Evolutionary conservation across 2,113 vertebrate species (phyloP).

Genomic region (Urocynchramus pylzowi): DNA sequence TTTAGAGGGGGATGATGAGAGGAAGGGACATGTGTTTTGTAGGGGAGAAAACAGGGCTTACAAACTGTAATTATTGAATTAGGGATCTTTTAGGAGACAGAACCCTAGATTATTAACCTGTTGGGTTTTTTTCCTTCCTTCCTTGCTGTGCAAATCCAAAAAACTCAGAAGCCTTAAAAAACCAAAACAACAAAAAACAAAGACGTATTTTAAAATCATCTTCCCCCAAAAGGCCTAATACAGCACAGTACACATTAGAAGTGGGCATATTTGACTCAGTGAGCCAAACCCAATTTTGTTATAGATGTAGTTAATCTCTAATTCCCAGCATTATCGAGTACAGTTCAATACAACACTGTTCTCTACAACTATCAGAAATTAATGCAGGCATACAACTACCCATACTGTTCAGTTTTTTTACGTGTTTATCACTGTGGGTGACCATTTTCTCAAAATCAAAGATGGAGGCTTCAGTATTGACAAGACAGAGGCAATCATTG

Average conservation of each 20-base stretch:
- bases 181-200: fast-evolving
- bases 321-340: fast-evolving
- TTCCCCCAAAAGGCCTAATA: background rate
- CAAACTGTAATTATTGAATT: background rate
- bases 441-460: background rate
- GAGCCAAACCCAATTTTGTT: background rate
- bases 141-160: background rate
- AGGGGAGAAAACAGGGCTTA: fast-evolving
- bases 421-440: background rate
- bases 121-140: background rate
- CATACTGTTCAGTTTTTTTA: background rate
- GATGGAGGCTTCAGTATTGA: background rate
- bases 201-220: background rate
- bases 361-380: background rate
- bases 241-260: background rate
- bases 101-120: background rate
- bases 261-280: background rate
- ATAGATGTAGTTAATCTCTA: background rate
- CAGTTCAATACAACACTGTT: background rate
- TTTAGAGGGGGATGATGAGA: fast-evolving
- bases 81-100: background rate
- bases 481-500: background rate
- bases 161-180: background rate
- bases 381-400: background rate
- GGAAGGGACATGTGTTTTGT: fast-evolving